A percentile compares a stretch with the other conserved stretches of the same genome.
Conservation (phyloP, 2,888 invertebrate genomes). For the Apoda limacodes region DNA sequence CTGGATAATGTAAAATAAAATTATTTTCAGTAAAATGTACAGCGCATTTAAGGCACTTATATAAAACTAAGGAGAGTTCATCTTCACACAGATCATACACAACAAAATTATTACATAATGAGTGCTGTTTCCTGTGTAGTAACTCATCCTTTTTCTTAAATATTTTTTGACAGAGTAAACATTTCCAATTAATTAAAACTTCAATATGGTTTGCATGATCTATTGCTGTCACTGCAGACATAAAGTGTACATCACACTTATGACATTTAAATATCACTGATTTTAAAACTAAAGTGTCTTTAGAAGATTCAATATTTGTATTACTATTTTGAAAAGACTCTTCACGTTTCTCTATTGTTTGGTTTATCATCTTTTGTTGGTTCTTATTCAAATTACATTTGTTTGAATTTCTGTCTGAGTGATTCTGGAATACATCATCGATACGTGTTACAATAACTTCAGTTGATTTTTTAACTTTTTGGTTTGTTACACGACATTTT, state of each 20-base stretch:
- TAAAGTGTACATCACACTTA: slow-evolving; percentile 41
- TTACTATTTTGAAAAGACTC: too few relatives aligned
- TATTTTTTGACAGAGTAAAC: slow-evolving; percentile 30
- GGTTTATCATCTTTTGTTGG: too few relatives aligned
- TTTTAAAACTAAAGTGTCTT: slow-evolving; percentile 15
- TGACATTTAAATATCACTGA: slow-evolving; percentile 38
- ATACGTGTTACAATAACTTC: too few relatives aligned
- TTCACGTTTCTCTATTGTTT: too few relatives aligned
- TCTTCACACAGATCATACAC: slow-evolving; percentile 27
- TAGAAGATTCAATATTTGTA: neutral
- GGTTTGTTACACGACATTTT: too few relatives aligned
- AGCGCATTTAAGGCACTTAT: slow-evolving; percentile 38
- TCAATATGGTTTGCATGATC: slow-evolving; percentile 35
- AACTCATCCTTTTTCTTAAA: slow-evolving; percentile 36
- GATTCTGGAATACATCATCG: too few relatives aligned
- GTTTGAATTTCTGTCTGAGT: too few relatives aligned
- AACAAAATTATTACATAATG: slow-evolving; percentile 25
- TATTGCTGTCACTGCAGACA: slow-evolving; percentile 30
- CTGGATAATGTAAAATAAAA: slow-evolving; percentile 29
- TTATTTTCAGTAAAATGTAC: slow-evolving; percentile 36
- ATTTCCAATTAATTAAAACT: slow-evolving; percentile 38
- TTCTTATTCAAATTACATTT: too few relatives aligned
- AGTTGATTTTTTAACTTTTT: too few relatives aligned
- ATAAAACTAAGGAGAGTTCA: slow-evolving; percentile 27
- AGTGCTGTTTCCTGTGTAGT: slow-evolving; percentile 40